A percentile compares a stretch with the other conserved stretches of the same genome.
Evolutionary conservation across 1,140 invertebrate species (phyloP).

Genomic region (Pachyrhynchus sulphureomaculatus): DNA sequence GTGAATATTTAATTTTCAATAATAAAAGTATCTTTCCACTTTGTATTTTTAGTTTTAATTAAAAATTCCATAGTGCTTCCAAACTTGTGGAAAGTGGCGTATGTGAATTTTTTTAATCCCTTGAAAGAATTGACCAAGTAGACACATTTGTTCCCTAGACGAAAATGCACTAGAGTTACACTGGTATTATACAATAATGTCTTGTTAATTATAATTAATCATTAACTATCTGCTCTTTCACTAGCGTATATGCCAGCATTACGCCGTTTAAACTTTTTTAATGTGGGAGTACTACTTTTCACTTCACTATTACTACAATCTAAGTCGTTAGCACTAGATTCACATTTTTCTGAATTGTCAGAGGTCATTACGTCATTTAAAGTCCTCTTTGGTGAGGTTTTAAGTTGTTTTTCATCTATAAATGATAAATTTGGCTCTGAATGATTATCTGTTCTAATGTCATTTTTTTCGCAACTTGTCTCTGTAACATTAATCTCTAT

Average conservation of each 20-base stretch:
- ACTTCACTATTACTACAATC: not conserved
- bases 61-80: no score
- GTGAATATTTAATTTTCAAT: no score
- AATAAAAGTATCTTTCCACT: no score
- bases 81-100: no score
- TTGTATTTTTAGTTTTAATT: no score
- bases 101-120: no score
- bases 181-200: no score
- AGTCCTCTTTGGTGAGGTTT: constrained; percentile 11
- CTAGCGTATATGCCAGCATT: constrained; percentile 36
- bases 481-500: not conserved
- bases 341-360: not conserved
- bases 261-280: constrained; percentile 41
- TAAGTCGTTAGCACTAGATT: not conserved
- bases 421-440: not conserved
- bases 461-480: no score
- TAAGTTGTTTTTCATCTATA: not conserved
- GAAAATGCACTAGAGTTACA: no score
- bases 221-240: not conserved
- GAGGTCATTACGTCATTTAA: not conserved
- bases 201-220: no score
- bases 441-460: not conserved
- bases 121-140: no score
- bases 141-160: no score
- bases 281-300: not conserved